Evolutionary conservation across 2,797 vertebrate species (phyloP).

Genomic region (Gymnoscopelus microlampas): DNA sequence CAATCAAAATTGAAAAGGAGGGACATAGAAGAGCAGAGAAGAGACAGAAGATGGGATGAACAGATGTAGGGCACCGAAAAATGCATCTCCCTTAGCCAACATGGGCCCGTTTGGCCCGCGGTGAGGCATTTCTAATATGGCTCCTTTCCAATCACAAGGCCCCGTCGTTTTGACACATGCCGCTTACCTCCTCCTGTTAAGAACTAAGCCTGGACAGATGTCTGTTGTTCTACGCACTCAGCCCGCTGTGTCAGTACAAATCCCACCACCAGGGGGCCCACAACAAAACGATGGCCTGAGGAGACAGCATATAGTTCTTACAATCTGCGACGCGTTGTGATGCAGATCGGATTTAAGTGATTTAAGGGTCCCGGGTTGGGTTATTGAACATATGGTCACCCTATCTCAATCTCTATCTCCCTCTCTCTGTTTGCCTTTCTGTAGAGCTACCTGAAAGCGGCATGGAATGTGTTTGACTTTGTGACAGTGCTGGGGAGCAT

Average conservation of each 20-base stretch:
- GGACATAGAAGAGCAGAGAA: background rate
- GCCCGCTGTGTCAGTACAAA: conserved; percentile 33
- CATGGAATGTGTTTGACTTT: conserved; percentile 99
- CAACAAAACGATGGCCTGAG: conserved; percentile 19
- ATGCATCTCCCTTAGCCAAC: conserved; percentile 60
- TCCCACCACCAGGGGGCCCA: conserved; percentile 37
- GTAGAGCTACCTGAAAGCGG: conserved; percentile 96
- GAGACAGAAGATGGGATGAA: conserved; percentile 13
- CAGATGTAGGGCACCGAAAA: conserved; percentile 19
- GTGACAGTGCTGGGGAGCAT: conserved; percentile 98
- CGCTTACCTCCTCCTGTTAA: conserved; percentile 77
- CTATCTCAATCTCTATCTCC: background rate
- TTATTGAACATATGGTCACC: background rate
- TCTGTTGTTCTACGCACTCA: conserved; percentile 52
- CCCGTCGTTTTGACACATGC: conserved; percentile 71
- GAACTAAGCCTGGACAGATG: conserved; percentile 54
- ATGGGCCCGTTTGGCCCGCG: conserved; percentile 54
- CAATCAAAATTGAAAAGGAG: background rate
- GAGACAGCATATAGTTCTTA: conserved; percentile 22
- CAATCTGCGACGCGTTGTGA: no score
- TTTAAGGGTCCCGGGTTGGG: background rate
- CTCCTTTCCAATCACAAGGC: conserved; percentile 67
- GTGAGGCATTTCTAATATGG: conserved; percentile 61
- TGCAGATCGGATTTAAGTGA: no score
- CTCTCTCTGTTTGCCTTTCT: conserved; percentile 16